Percentiles rank a stretch among this genome's conserved stretches.
Evolutionary conservation across 2,113 vertebrate genomes (phyloP).

Genomic region (Myodes glareolus): DNA sequence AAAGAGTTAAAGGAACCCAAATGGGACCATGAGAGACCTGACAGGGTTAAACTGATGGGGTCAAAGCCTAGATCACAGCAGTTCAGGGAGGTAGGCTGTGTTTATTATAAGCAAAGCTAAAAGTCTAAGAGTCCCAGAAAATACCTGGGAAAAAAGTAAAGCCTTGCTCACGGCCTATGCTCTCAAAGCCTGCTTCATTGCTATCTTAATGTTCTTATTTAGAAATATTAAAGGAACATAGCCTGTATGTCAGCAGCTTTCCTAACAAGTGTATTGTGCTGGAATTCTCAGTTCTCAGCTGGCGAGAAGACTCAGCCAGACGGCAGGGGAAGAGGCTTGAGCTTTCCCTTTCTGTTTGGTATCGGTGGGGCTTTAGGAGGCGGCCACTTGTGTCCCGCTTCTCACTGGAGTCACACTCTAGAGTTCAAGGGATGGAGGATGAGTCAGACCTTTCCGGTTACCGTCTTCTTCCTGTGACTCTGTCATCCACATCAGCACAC

Average conservation of each 20-base stretch:
- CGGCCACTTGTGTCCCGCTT: background rate
- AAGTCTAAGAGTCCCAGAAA: background rate
- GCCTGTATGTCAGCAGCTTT: too few species aligned
- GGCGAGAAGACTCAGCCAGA: background rate
- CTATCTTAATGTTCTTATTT: background rate
- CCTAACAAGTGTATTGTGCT: background rate
- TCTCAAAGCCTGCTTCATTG: background rate
- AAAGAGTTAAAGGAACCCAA: background rate
- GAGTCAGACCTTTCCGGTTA: fast-evolving
- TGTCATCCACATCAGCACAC: background rate
- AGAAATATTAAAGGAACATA: background rate
- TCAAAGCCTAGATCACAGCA: background rate
- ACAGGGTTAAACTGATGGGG: background rate
- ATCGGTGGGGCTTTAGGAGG: background rate
- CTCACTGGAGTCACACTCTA: background rate
- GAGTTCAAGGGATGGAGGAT: background rate
- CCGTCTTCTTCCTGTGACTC: background rate
- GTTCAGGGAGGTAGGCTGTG: background rate
- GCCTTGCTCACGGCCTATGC: background rate
- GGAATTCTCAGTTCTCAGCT: background rate
- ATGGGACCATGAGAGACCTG: background rate
- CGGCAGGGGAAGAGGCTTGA: background rate
- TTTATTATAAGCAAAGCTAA: too few species aligned
- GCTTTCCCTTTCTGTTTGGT: background rate
- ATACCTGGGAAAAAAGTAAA: background rate